Evolutionary conservation across 2,113 vertebrate species (phyloP).

Genomic region (Oenanthe oenanthe): DNA sequence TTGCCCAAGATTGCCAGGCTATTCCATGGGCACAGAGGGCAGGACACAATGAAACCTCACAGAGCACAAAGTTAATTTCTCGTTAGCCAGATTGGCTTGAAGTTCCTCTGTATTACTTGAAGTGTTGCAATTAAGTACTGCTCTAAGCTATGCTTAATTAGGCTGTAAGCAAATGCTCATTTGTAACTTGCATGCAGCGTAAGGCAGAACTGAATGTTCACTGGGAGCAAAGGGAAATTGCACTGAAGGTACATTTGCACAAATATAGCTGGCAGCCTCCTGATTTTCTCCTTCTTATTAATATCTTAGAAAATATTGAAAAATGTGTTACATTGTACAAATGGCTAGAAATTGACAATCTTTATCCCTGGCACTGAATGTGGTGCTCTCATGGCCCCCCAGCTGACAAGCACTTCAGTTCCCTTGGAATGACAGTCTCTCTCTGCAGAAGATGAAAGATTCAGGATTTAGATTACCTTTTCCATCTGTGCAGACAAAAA

Average conservation of each 20-base stretch:
- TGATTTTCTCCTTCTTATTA: background rate
- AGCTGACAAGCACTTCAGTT: background rate
- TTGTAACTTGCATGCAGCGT: background rate
- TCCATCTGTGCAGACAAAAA: background rate
- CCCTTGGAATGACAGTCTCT: background rate
- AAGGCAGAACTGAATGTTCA: background rate
- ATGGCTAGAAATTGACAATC: background rate
- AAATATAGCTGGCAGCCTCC: conserved; percentile 25
- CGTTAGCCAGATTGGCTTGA: background rate
- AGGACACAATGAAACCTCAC: background rate
- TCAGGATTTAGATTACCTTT: background rate
- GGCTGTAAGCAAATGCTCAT: conserved; percentile 41
- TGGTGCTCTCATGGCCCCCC: background rate
- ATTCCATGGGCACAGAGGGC: background rate
- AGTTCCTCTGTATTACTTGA: background rate
- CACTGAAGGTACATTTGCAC: background rate
- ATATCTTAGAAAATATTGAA: background rate
- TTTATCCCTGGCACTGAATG: background rate
- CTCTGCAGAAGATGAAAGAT: background rate
- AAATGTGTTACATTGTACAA: background rate
- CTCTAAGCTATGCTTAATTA: conserved; percentile 45
- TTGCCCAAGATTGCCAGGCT: background rate
- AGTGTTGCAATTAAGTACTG: conserved; percentile 28
- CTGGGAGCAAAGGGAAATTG: conserved; percentile 15
- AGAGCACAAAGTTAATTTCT: background rate